phyloP scores from a whole-genome alignment of 1,140 invertebrate genomes.

The Pseudachorutes palmiensis region DNA sequence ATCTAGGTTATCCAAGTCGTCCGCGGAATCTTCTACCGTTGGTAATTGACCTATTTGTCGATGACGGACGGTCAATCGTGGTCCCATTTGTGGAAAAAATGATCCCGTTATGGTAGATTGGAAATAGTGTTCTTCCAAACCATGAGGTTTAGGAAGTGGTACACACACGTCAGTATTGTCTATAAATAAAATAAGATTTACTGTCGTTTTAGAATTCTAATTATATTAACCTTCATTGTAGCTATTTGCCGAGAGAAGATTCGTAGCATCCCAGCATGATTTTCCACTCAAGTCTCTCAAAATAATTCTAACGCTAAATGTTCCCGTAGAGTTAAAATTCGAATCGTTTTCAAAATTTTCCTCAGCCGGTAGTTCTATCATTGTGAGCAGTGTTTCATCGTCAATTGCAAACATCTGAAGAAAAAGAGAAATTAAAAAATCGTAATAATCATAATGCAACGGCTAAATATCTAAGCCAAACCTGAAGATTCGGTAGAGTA shows the following conservation, averaged over 20 bases:
- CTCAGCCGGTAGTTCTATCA: constrained; percentile 83
- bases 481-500: constrained; percentile 71
- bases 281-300: constrained; percentile 91
- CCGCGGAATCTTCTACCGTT: constrained; percentile 68
- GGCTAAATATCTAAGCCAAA: constrained; percentile 34
- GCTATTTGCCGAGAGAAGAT: no score
- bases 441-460: neutral
- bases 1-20: constrained; percentile 84
- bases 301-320: constrained; percentile 79
- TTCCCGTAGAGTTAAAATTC: constrained; percentile 45
- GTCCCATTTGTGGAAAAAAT: constrained; percentile 39
- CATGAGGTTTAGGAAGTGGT: no score
- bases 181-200: no score
- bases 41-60: constrained; percentile 66
- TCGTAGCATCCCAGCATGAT: constrained; percentile 89
- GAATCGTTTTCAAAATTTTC: constrained; percentile 53
- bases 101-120: constrained; percentile 34
- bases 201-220: no score
- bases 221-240: no score
- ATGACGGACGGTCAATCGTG: constrained; percentile 59
- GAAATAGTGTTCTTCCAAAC: constrained; percentile 29
- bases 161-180: no score
- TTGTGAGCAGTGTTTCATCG: constrained; percentile 67
- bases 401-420: constrained; percentile 79
- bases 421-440: constrained; percentile 37